phyloP scores from a whole-genome alignment of 2,797 vertebrate species.

The Lutjanus campechanus region DNA sequence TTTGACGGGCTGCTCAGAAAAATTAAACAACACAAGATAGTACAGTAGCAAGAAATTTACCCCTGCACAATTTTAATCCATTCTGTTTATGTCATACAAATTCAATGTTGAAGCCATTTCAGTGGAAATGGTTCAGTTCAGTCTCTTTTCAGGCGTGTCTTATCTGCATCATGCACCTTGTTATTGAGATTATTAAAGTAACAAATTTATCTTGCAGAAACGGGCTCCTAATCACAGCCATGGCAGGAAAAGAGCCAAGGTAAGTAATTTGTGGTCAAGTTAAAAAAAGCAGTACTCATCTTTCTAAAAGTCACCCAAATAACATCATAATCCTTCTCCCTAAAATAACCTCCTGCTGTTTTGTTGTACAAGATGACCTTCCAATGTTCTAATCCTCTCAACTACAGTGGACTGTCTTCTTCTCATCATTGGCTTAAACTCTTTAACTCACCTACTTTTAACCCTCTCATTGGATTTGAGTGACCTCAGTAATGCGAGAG shows the following conservation, averaged over 20 bases:
- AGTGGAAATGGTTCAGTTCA: not conserved
- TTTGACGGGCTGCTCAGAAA: not conserved
- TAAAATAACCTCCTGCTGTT: conserved; percentile 13
- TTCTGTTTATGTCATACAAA: not conserved
- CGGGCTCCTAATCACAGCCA: conserved; percentile 93
- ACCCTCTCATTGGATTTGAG: not conserved
- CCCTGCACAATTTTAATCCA: not conserved
- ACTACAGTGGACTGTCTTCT: conserved; percentile 26
- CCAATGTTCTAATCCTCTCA: conserved; percentile 51
- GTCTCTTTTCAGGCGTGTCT: not conserved
- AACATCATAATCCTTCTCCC: conserved; percentile 13
- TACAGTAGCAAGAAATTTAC: not conserved
- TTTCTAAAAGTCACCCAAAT: conserved; percentile 20
- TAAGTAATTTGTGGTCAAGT: conserved; percentile 65
- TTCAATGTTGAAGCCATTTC: not conserved
- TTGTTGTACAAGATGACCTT: conserved; percentile 34
- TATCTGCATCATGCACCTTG: not conserved
- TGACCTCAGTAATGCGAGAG: conserved; percentile 10
- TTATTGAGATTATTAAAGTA: not conserved
- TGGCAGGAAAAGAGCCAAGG: conserved; percentile 97
- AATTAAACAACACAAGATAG: not conserved
- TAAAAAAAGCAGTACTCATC: not conserved
- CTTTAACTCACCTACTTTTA: conserved; percentile 17
- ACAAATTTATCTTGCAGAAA: conserved; percentile 84
- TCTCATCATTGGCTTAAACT: conserved; percentile 45